Percentiles rank a stretch among this genome's conserved stretches.
Evolutionary conservation across 2,113 vertebrate species (phyloP).

Genomic region (Nibea albiflora): DNA sequence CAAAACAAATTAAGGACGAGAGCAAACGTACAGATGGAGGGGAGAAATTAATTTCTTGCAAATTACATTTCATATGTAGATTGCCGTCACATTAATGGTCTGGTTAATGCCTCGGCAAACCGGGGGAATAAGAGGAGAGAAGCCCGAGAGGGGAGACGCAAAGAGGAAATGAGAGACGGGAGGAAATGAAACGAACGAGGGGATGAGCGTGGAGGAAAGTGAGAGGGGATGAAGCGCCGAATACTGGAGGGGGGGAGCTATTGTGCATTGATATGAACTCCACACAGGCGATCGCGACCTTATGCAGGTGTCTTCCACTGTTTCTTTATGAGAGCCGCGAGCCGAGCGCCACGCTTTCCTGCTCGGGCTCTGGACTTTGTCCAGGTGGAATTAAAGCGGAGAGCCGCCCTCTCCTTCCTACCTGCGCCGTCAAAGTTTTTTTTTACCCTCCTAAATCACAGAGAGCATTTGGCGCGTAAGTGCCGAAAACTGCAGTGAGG

Average conservation of each 20-base stretch:
- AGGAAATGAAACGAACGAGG: slow-evolving; percentile 63
- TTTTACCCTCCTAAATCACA: slow-evolving; percentile 72
- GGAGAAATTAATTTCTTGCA: slow-evolving; percentile 83
- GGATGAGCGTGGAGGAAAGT: slow-evolving; percentile 7
- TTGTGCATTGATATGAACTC: slow-evolving; percentile 42
- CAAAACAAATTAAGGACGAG: slow-evolving; percentile 81
- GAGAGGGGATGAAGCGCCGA: slow-evolving; percentile 3
- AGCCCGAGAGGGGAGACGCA: slow-evolving; percentile 37
- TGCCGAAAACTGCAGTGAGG: slow-evolving; percentile 66
- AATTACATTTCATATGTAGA: slow-evolving; percentile 86
- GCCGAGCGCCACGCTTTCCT: slow-evolving; percentile 6
- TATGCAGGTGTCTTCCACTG: slow-evolving; percentile 42
- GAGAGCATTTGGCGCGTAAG: slow-evolving; percentile 59
- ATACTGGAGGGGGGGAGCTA: slow-evolving; percentile 28
- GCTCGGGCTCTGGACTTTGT: slow-evolving; percentile 38
- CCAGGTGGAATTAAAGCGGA: slow-evolving; percentile 63
- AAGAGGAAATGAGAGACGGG: slow-evolving; percentile 58
- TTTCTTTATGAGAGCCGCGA: slow-evolving; percentile 43
- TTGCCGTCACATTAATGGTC: slow-evolving; percentile 81
- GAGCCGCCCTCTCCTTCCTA: slow-evolving; percentile 56
- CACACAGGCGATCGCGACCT: neutral
- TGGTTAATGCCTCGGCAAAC: slow-evolving; percentile 77
- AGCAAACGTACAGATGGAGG: slow-evolving; percentile 83
- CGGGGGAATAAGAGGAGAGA: slow-evolving; percentile 65
- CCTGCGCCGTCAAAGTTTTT: slow-evolving; percentile 53